Evolutionary conservation across 1,140 invertebrate species (phyloP), one percentile per base, ranked within the genome.

Genomic region (Armadillidium nasatum): DNA sequence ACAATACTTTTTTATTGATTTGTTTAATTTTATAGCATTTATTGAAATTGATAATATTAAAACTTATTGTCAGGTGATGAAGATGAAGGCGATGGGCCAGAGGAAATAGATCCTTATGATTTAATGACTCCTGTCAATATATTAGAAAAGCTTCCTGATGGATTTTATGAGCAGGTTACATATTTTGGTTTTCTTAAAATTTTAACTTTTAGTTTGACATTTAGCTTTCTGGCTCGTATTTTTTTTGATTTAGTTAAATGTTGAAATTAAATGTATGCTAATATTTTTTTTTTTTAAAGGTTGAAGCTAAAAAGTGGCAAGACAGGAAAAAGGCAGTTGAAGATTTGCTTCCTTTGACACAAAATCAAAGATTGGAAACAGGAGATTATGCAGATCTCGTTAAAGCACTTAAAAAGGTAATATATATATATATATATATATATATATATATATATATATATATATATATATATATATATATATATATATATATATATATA

Each of bases 231-330:
- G 33, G 6, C 33, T 6, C 6, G 33, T 33, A n/a, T n/a, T n/a
- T n/a, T n/a, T 33, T 33, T 1, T 33, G 1, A 33, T 6, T 33
- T 33, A 33, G 6, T 6, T 3, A 33, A 33, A 33, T 33, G 6
- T 33, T 33, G 33, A 1, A 33, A 33, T 33, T 33, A 6, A 33
- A 33, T 33, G 33, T 33, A 3, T 33, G 33, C 33, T 33, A 3
- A 33, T 33, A 33, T 33, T 33, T 33, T 6, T 33, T 33, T 33
- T 33, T 6, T 33, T 33, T 1, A 33, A 82, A 83, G 73, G 81
- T 95, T 45, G 96, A 99, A 85, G 93, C 93, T 0, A 98, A 98
- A 83, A 99, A 99, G 83, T 99, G 97, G 97, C 93, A 95, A 83
- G 94, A 98, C 72, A 87, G 97, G 10, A 97, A 97, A 84, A 94